Evolutionary conservation across 2,888 invertebrate genomes (phyloP), one percentile per base, ranked within the genome.

Genomic region (Nymphalis polychloros): DNA sequence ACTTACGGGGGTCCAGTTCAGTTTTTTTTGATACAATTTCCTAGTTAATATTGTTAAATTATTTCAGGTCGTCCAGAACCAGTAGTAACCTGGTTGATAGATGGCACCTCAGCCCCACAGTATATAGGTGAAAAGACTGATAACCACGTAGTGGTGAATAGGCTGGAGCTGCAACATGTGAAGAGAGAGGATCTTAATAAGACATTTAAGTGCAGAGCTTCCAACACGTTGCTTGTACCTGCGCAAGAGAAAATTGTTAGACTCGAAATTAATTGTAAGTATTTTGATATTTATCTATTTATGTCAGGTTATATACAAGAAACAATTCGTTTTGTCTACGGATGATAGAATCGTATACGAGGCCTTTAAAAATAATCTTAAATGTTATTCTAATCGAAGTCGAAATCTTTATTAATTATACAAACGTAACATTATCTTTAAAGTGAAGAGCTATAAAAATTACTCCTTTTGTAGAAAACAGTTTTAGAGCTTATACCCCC

Each of bases 121-220:
- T 95, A 96, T 74, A 94, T 94, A 66, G 94, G 95, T 16, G 94
- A 94, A 71, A 94, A 94, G 74, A 95, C 95, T 72, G 95, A 95
- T 64, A 94, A 94, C 27, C 95, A 96, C 82, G 95, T 97, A 46
- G 95, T 96, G 63, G 96, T 97, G 73, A 97, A 97, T 89, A 94
- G 95, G 59, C 88, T 97, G 78, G 96, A 95, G 83, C 94, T 97
- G 70, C 94, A 94, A 62, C 94, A 95, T 74, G 92, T 97, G 75
- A 94, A 94, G 75, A 93, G 97, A 77, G 95, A 96, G 78, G 96
- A 97, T 80, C 94, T 97, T 67, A 97, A 97, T 84, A 96, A 96
- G 52, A 96, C 96, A 20, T 97, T 96, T 91, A 97, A 96, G 85
- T 97, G 97, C 84, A 95, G 96, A 87, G 97, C 97, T 27, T 94